Evolutionary conservation across 2,797 vertebrate species (phyloP).

Genomic region (Antennarius maculatus): DNA sequence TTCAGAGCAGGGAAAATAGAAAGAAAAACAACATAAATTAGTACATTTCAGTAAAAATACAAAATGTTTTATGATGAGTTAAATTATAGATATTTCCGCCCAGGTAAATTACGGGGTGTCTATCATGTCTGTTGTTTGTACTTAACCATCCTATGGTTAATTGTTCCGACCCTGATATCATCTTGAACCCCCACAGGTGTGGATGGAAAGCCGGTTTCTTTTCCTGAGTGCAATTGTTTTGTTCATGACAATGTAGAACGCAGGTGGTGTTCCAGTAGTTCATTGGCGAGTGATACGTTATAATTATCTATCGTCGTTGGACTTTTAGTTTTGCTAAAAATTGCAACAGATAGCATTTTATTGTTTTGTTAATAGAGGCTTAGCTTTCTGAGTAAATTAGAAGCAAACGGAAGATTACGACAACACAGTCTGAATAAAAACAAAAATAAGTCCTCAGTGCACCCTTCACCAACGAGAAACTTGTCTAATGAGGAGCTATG

Average conservation of each 20-base stretch:
- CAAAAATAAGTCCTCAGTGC: neutral
- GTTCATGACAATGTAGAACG: slow-evolving; percentile 12
- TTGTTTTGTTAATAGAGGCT: slow-evolving; percentile 5
- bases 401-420: slow-evolving; percentile 5
- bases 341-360: neutral
- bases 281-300: slow-evolving; percentile 26
- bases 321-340: neutral
- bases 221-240: slow-evolving; percentile 18
- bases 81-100: slow-evolving; percentile 66
- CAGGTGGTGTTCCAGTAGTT: slow-evolving; percentile 24
- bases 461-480: neutral
- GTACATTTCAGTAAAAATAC: slow-evolving; percentile 42
- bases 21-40: slow-evolving; percentile 23
- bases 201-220: slow-evolving; percentile 20
- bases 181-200: slow-evolving; percentile 53
- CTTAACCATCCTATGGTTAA: slow-evolving; percentile 66
- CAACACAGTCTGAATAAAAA: slow-evolving; percentile 2
- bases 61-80: slow-evolving; percentile 59
- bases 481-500: no score
- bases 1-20: slow-evolving; percentile 11
- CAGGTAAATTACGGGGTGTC: slow-evolving; percentile 73
- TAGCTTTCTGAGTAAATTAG: slow-evolving; percentile 25
- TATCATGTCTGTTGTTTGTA: slow-evolving; percentile 46
- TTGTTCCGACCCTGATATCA: slow-evolving; percentile 55
- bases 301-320: slow-evolving; percentile 19